Conservation (phyloP, 1,140 invertebrate species). For the Dermatophagoides farinae region DNA sequence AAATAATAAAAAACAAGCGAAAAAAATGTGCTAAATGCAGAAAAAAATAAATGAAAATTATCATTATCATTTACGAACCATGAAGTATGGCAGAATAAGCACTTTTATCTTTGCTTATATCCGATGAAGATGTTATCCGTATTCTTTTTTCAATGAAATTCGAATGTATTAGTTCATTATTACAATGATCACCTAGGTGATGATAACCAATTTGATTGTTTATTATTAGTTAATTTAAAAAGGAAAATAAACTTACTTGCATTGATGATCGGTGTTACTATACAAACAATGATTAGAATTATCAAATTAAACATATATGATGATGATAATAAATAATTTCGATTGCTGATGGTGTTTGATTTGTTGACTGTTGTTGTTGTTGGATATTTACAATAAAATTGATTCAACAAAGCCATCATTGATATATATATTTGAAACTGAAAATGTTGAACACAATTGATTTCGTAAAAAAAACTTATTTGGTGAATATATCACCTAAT, state of each 20-base stretch:
- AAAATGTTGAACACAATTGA: too few species aligned
- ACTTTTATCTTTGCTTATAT: constrained; percentile 12
- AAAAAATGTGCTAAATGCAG: background rate
- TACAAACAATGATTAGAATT: background rate
- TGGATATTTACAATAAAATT: too few species aligned
- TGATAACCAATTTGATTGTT: background rate
- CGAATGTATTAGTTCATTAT: constrained; percentile 10
- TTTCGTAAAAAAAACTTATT: too few species aligned
- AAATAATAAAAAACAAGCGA: background rate
- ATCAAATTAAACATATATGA: too few species aligned
- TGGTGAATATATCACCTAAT: too few species aligned
- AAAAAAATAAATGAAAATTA: too few species aligned
- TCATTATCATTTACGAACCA: background rate
- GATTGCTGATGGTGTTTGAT: too few species aligned
- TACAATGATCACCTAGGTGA: constrained; percentile 8
- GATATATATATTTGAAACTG: too few species aligned
- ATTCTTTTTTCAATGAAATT: background rate
- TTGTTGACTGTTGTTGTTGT: too few species aligned
- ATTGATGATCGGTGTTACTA: background rate
- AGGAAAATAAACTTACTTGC: background rate
- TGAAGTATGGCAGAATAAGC: constrained; percentile 16
- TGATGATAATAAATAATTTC: too few species aligned
- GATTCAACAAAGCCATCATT: too few species aligned
- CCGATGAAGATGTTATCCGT: constrained; percentile 14
- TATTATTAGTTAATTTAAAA: background rate